A percentile compares a stretch with the other conserved stretches of the same genome.
phyloP scores from a whole-genome alignment of 2,888 invertebrate species.

The Stenotaenia linearis region DNA sequence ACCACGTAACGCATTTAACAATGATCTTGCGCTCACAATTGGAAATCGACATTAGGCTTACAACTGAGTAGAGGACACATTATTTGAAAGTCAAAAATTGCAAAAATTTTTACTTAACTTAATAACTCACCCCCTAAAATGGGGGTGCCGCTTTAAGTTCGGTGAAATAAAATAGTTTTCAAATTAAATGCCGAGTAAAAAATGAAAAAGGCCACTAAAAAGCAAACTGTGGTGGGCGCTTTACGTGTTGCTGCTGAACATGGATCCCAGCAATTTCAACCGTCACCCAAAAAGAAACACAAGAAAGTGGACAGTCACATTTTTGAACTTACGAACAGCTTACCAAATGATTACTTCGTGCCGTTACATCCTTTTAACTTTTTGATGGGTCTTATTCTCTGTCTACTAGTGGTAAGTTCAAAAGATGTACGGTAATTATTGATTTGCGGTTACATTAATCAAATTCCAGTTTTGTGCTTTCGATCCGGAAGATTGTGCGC shows the following conservation, averaged over 20 bases:
- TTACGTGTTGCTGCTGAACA: not conserved
- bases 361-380: not conserved
- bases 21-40: not conserved
- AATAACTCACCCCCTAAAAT: not conserved
- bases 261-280: not conserved
- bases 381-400: not conserved
- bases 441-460: no score
- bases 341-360: not conserved
- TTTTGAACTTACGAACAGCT: not conserved
- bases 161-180: not conserved
- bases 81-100: not conserved
- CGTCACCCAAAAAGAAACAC: not conserved
- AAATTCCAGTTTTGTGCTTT: not conserved
- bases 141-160: not conserved
- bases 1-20: not conserved
- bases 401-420: not conserved
- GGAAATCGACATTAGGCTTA: not conserved
- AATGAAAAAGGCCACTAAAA: not conserved
- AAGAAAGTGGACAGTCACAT: not conserved
- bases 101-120: not conserved
- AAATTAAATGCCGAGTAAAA: not conserved
- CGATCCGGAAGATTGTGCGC: not conserved
- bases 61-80: not conserved
- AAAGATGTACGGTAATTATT: no score
- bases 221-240: not conserved